Evolutionary conservation across 2,888 invertebrate species (phyloP), one percentile per base, ranked within the genome.

Genomic region (Bedellia somnulentella): DNA sequence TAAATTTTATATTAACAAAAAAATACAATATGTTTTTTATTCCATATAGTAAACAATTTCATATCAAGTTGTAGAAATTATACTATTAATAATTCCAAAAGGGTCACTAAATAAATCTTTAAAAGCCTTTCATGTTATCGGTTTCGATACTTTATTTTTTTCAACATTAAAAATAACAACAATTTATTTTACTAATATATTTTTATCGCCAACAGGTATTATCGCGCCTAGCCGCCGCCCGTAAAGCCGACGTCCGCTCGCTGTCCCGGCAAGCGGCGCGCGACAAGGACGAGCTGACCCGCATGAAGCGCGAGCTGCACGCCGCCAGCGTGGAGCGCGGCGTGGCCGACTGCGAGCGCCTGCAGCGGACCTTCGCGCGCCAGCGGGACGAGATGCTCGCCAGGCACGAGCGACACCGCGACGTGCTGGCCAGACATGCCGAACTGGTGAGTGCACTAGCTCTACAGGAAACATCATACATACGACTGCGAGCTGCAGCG

Each of bases 281-380:
- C 43, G 94, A 96, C 60, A 89, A 93, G 46, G 93, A 91, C 43
- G 96, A 96, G 57, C 80, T 95, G 44, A 85, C 87, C 37, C 79
- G 91, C 52, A 87, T 89, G 59, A 93, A 92, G 59, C 71, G 93
- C 51, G 87, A 94, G 78, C 91, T 93, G 46, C 67, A 73, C 45
- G 52, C 68, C 12, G 80, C 85, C 46, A 86, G 93, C 5, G 93
- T 96, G 39, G 89, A 89, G 47, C 85, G 89, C 37, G 95, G 93
- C 24, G 95, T 95, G 29, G 85, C 87, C 37, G 95, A 95, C 63
- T 83, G 94, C 35, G 87, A 89, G 39, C 83, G 88, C 33, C 77
- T 93, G 46, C 86, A 85, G 42, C 81, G 86, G 52, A 78, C 85
- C 38, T 90, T 86, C 54, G 87, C 91, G 43, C 82, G 82, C 46